Conservation (phyloP, 2,797 vertebrate species). For the Pseudomugil gertrudae region DNA sequence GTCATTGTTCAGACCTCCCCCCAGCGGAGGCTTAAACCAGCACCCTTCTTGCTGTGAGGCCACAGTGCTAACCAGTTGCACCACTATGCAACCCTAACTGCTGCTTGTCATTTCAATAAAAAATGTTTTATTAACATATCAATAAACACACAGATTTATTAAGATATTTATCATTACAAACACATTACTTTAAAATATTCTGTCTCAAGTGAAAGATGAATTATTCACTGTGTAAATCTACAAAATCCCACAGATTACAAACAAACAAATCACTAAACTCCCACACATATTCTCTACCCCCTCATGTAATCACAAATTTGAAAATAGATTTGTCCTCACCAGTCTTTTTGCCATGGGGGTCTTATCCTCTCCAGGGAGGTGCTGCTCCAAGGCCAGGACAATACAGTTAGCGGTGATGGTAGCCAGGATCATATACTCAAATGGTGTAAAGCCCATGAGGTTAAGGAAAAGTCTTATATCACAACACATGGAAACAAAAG, state of each 20-base stretch:
- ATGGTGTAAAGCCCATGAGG: slow-evolving; percentile 86
- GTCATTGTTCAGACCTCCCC: too few relatives aligned
- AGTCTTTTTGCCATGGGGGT: slow-evolving; percentile 97
- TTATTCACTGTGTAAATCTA: not conserved
- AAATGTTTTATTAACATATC: not conserved
- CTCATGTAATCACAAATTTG: not conserved
- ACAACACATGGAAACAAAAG: slow-evolving; percentile 8
- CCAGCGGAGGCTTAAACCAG: too few relatives aligned
- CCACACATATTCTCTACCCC: slow-evolving; percentile 2
- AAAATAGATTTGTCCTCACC: slow-evolving; percentile 80
- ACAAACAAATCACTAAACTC: slow-evolving; percentile 6
- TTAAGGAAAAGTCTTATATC: slow-evolving; percentile 84
- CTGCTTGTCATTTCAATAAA: too few relatives aligned
- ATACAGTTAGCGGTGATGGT: slow-evolving; percentile 99
- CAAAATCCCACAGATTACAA: not conserved
- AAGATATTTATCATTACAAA: not conserved
- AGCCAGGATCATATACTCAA: slow-evolving; percentile 99
- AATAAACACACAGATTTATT: not conserved
- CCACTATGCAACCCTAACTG: too few relatives aligned
- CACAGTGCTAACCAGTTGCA: too few relatives aligned
- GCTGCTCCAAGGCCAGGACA: slow-evolving; percentile 95
- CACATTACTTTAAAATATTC: not conserved
- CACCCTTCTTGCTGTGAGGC: too few relatives aligned
- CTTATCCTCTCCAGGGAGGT: slow-evolving; percentile 97
- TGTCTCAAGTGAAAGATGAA: not conserved